Conservation (phyloP, 2,113 vertebrate genomes). For the Phainopepla nitens region DNA sequence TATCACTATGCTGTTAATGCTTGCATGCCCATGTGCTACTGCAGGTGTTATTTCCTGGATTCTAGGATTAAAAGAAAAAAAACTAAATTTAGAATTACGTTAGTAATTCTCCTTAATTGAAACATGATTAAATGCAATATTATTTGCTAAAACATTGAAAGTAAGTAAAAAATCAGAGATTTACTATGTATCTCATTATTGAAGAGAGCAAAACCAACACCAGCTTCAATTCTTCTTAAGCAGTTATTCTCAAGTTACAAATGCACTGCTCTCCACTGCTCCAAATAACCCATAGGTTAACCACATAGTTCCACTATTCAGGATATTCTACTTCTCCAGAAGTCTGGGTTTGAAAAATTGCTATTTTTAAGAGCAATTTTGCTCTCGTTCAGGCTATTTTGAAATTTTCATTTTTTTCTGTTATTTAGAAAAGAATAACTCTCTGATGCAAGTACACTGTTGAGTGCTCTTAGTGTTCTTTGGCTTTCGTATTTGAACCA, state of each 20-base stretch:
- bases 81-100: background rate
- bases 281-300: background rate
- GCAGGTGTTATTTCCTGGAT: background rate
- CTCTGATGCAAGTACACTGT: background rate
- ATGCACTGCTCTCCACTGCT: background rate
- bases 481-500: background rate
- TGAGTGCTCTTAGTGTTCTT: background rate
- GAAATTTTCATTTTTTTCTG: background rate
- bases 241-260: background rate
- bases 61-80: background rate
- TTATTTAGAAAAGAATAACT: background rate
- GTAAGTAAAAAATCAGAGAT: background rate
- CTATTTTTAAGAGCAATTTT: background rate
- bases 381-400: background rate
- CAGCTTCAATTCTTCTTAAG: background rate
- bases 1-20: background rate
- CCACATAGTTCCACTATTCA: background rate
- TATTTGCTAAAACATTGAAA: background rate
- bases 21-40: background rate
- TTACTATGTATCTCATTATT: background rate
- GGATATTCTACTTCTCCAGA: background rate
- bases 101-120: background rate
- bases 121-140: background rate
- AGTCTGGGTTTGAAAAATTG: background rate
- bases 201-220: background rate